These are phyloP conservation scores for Elymnias hypermnestra DNA, from an alignment of 1,140 invertebrate species.

Conservation along the genomic window DNA sequence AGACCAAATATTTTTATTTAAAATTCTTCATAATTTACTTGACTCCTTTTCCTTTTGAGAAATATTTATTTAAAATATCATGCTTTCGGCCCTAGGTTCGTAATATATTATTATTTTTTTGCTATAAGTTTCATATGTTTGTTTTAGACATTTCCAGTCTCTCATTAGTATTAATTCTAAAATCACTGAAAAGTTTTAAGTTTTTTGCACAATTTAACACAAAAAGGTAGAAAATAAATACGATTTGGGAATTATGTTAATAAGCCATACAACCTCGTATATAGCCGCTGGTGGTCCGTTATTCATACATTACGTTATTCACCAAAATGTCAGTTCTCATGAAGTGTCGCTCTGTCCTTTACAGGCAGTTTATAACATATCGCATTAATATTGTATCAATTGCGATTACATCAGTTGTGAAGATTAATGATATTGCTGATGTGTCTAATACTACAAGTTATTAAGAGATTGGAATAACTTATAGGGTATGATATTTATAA, in stretches of 20 bases:
- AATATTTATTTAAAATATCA: too few species aligned
- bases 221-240: not conserved
- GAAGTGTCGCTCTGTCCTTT: constrained; percentile 20
- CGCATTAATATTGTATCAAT: constrained; percentile 18
- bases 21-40: too few species aligned
- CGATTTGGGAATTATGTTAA: constrained; percentile 2
- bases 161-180: too few species aligned
- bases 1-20: too few species aligned
- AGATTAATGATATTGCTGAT: constrained; percentile 6
- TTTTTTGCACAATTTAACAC: not conserved
- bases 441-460: not conserved
- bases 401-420: not conserved
- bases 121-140: too few species aligned
- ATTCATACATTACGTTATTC: constrained; percentile 16
- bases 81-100: too few species aligned
- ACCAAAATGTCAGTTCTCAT: constrained; percentile 27
- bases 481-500: too few species aligned
- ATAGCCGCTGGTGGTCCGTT: constrained; percentile 10
- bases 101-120: too few species aligned
- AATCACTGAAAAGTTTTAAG: too few species aligned
- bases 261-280: constrained; percentile 3
- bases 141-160: too few species aligned
- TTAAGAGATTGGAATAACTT: not conserved
- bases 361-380: constrained; percentile 11
- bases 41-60: too few species aligned